Evolutionary conservation across 1,140 invertebrate species (phyloP).

Genomic region (Drosophila leontia): DNA sequence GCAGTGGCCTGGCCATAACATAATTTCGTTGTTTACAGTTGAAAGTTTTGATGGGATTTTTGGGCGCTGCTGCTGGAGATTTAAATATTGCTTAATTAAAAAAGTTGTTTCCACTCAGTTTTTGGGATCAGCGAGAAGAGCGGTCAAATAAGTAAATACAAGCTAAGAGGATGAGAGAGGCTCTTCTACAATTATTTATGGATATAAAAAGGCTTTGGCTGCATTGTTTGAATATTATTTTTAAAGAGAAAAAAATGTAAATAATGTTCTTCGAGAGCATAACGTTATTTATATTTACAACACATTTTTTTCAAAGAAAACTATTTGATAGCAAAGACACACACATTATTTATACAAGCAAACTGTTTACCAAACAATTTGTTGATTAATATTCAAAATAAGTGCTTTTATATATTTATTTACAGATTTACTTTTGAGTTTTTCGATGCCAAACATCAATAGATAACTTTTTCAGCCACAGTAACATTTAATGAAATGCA

Average conservation of each 20-base stretch:
- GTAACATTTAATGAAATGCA: slow-evolving; percentile 1
- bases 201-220: neutral
- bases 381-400: neutral
- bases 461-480: neutral
- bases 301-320: neutral
- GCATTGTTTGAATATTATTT: neutral
- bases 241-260: neutral
- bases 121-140: slow-evolving; percentile 27
- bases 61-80: slow-evolving; percentile 50
- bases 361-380: neutral
- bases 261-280: neutral
- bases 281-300: neutral
- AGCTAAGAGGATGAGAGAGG: neutral
- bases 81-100: slow-evolving; percentile 79
- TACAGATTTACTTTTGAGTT: neutral
- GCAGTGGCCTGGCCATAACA: slow-evolving; percentile 29
- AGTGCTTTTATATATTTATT: neutral
- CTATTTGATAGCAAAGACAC: neutral
- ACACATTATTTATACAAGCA: neutral
- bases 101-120: slow-evolving; percentile 56
- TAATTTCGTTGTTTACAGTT: slow-evolving; percentile 74
- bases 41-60: slow-evolving; percentile 62
- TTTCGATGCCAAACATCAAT: neutral
- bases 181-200: slow-evolving; percentile 16
- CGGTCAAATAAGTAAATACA: slow-evolving; percentile 25